Percentiles rank a stretch among this genome's conserved stretches.
Evolutionary conservation across 2,797 vertebrate genomes (phyloP).

Genomic region (Sebastolobus altivelis): DNA sequence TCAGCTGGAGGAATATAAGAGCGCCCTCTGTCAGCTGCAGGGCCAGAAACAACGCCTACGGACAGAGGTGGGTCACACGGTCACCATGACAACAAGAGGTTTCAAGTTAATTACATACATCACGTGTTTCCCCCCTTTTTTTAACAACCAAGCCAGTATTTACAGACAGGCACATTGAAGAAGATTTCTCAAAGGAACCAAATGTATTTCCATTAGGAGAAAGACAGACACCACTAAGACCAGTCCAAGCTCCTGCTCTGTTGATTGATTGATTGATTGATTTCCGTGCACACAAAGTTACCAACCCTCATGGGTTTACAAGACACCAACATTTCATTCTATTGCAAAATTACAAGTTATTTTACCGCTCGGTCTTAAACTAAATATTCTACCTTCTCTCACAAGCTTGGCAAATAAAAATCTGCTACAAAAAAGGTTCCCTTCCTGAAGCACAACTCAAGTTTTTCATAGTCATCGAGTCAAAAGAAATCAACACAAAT

Average conservation of each 20-base stretch:
- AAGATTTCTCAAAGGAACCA: neutral
- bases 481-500: neutral
- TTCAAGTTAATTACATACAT: neutral
- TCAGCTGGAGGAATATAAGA: constrained; percentile 94
- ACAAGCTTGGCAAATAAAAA: neutral
- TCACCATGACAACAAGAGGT: constrained; percentile 56
- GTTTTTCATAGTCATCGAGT: neutral
- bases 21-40: constrained; percentile 91
- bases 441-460: neutral
- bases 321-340: neutral
- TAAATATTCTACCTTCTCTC: neutral
- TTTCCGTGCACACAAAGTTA: neutral
- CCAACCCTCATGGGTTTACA: neutral
- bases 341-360: neutral
- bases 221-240: neutral
- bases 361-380: neutral
- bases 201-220: neutral
- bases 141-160: neutral
- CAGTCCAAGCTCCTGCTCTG: neutral
- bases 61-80: constrained; percentile 87
- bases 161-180: neutral
- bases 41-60: constrained; percentile 90
- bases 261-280: neutral
- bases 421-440: neutral
- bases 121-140: neutral